Base-by-base conservation (phyloP, 2,888 invertebrate genomes). In the Plutella xylostella region DNA sequence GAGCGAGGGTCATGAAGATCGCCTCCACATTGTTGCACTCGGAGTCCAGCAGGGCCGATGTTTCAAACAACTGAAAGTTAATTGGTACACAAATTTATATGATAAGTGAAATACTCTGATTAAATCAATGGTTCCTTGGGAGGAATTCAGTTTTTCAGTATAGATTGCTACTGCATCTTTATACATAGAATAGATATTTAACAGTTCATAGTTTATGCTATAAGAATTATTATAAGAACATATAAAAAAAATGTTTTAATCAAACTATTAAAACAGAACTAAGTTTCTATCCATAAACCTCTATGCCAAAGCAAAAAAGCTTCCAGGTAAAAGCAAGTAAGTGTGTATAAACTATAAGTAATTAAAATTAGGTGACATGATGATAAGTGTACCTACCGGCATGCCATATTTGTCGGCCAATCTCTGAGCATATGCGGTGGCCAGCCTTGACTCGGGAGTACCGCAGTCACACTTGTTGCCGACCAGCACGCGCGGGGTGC, bases 1-100 rank as follows among this genome's bases (percentile, higher is more conserved):
- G 92, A 0, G 92, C 92, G 38, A 94, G 68, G 0, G 93, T 93
- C 85, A 93, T 85, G 70, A 94, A 93, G 57, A 94, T 93, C 1
- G 92, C 89, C 60, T 92, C 92, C 34, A 94, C 91, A 62, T 90
- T 92, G 70, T 92, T 87, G 51, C 89, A 88, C 56, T 90, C 88
- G 0, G 87, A 86, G 61, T 92, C 92, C 53, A 91, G 83, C 48
- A 90, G 87, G 0, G 93, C 93, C 1, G 93, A 93, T 7, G 94
- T 93, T 71, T 93, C 93, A 71, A 94, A 94, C 46, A 92, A 66
- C 80, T 88, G 61, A 38, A 73, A 72, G 11, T 2, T 11, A 39
- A 6, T 4, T 15, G 14, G 5, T 22, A 18, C 25, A 43, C 9
- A 28, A 17, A 20, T 33, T 5, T 42, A 43, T 31, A 28, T 19